Evolutionary conservation across 2,888 invertebrate species (phyloP).

Genomic region (Lypha dubia): DNA sequence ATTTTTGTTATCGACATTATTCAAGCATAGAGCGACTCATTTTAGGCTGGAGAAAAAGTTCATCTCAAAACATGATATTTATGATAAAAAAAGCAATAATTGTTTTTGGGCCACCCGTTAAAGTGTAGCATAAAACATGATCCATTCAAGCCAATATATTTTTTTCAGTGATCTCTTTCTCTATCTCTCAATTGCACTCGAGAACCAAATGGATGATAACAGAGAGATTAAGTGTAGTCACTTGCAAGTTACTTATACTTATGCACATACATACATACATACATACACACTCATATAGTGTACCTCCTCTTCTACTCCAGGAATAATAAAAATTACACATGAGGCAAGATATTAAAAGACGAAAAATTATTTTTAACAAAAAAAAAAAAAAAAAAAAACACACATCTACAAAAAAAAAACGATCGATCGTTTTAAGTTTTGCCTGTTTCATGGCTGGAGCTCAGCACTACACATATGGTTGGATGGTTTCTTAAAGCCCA

Average conservation of each 20-base stretch:
- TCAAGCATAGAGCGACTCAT: too few relatives aligned
- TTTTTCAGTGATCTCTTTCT: slow-evolving; percentile 9
- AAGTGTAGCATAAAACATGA: slow-evolving; percentile 3
- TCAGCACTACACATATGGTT: slow-evolving; percentile 51
- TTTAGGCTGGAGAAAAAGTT: too few relatives aligned
- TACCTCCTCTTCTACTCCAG: slow-evolving; percentile 39
- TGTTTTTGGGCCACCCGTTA: neutral
- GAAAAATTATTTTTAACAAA: neutral
- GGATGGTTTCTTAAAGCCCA: slow-evolving; percentile 46
- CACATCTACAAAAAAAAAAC: slow-evolving; percentile 54
- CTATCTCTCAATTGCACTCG: slow-evolving; percentile 25
- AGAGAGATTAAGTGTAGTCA: slow-evolving; percentile 46
- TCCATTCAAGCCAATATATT: neutral
- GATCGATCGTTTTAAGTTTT: slow-evolving; percentile 69
- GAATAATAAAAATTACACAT: slow-evolving; percentile 25
- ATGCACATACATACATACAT: slow-evolving; percentile 37
- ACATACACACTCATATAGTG: too few relatives aligned
- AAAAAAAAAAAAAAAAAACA: too few relatives aligned
- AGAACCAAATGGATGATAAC: slow-evolving; percentile 22
- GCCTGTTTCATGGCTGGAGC: slow-evolving; percentile 53
- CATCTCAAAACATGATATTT: too few relatives aligned
- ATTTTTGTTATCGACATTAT: too few relatives aligned
- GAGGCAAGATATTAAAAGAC: slow-evolving; percentile 34
- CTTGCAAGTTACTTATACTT: slow-evolving; percentile 38
- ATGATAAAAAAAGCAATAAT: too few relatives aligned